A percentile compares a stretch with the other conserved stretches of the same genome.
Conservation (phyloP, 2,888 invertebrate species). For the Pachliopta kotzebuea region DNA sequence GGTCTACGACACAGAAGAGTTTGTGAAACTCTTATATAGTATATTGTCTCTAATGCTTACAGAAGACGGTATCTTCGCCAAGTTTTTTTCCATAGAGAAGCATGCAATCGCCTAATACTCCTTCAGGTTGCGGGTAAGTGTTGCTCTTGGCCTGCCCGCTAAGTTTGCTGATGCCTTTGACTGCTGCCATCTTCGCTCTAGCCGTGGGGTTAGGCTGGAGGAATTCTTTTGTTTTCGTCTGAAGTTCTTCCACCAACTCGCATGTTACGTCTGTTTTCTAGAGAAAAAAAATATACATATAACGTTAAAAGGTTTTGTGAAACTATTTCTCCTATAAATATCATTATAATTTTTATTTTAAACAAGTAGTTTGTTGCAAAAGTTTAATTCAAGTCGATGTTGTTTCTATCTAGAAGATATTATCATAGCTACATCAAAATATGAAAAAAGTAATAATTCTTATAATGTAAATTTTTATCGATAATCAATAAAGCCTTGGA, state of each 20-base stretch:
- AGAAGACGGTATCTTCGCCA: slow-evolving; percentile 96
- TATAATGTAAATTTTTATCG: too few species aligned
- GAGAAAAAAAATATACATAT: slow-evolving; percentile 4
- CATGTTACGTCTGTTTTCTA: slow-evolving; percentile 99
- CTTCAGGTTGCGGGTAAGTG: slow-evolving; percentile 99
- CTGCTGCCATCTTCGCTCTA: slow-evolving; percentile 96
- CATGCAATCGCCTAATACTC: slow-evolving; percentile 98
- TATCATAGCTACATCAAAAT: too few species aligned
- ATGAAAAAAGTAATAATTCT: too few species aligned
- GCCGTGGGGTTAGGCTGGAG: slow-evolving; percentile 99
- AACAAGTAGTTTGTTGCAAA: too few species aligned
- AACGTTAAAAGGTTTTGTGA: too few species aligned
- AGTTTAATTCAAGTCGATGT: too few species aligned
- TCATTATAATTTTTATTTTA: too few species aligned
- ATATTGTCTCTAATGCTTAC: slow-evolving; percentile 68
- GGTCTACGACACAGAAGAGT: too few species aligned
- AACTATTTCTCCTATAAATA: too few species aligned
- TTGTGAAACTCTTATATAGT: neutral
- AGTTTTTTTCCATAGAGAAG: slow-evolving; percentile 95
- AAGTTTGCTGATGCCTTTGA: slow-evolving; percentile 97
- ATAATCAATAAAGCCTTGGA: too few species aligned
- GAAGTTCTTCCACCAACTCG: slow-evolving; percentile 97
- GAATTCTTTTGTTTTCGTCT: slow-evolving; percentile 98
- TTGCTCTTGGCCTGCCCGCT: slow-evolving; percentile 98
- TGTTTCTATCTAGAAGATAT: too few species aligned